Conservation (phyloP, 1,140 invertebrate genomes). For the roundworm (Caenorhabditis elegans) region WBcel235 BX284603.4:5948001-5948500, state of each 20-base stretch:
- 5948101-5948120: conserved; percentile 6
- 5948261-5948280: too few species aligned
- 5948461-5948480: not conserved
- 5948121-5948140: not conserved
- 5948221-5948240: not conserved
- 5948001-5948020: conserved; percentile 41
- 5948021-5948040: conserved; percentile 54
- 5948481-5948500: not conserved
- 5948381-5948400: not conserved
- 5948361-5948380: not conserved
- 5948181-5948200: not conserved
- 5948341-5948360: conserved; percentile 8
- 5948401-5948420: not conserved
- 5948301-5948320: not conserved
- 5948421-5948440: not conserved
- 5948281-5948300: not conserved
- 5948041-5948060: conserved; percentile 31
- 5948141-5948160: conserved; percentile 20
- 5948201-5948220: not conserved
- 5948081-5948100: not conserved
- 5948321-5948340: conserved; percentile 4
- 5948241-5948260: too few species aligned
- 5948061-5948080: not conserved
- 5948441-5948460: not conserved
- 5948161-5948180: not conserved